Evolutionary conservation across 1,140 invertebrate genomes (phyloP), one percentile per base, ranked within the genome.

Genomic region (Coelopa frigida): DNA sequence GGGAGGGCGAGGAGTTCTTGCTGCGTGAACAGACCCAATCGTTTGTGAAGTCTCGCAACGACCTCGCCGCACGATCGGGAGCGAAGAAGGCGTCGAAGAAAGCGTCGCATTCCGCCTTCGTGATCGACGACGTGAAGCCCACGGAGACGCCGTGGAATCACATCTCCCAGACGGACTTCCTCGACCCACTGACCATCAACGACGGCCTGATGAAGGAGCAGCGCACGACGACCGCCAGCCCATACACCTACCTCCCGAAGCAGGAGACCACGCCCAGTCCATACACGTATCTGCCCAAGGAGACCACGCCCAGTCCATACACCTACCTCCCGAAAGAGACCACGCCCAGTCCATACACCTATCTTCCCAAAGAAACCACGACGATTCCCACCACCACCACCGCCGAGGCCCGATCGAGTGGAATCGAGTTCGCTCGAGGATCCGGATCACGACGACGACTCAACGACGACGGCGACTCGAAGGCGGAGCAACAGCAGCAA

Each of bases 131-230:
- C 4, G 57, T 58, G 4, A 66, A 66, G 20, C 63, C 51, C 72
- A 80, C 78, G 0, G 61, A 61, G 49, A 48, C 56, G 12, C 64
- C 61, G 8, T 66, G 63, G 63, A 43, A 52, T 3, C 40, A 61
- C 11, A 60, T 64, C 12, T 61, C 63, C 3, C 63, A 67, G 23
- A 61, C 60, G 1, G 63, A 66, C 46, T 65, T 65, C 44, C 48
- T 85, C 3, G 81, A 86, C 68, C 83, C 84, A 0, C 75, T 80
- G 32, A 78, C 76, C 17, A 78, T 86, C 17, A 87, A 87, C 56
- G 81, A 79, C 50, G 83, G 75, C 10, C 68, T 80, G 37, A 79
- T 70, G 44, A 68, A 64, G 17, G 68, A 63, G 22, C 51, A 61
- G 6, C 37, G 50, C 1, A 55, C 55, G 4, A 60, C 52, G 0